phyloP scores from a whole-genome alignment of 2,113 vertebrate genomes.

The Helogale parvula region DNA sequence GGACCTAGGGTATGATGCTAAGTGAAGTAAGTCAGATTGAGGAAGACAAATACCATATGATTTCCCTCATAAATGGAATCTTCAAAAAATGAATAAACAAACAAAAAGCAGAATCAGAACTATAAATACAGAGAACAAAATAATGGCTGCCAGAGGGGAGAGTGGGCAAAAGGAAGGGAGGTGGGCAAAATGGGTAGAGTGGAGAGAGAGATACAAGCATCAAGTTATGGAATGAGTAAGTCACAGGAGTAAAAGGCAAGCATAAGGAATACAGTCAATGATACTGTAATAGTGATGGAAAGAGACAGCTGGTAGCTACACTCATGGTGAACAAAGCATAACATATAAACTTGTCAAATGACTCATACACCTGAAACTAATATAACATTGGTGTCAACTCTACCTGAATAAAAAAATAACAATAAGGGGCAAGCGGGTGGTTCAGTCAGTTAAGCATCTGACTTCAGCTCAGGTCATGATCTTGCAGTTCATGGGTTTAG shows the following conservation, averaged over 20 bases:
- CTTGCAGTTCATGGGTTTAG: no score
- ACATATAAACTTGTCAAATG: neutral
- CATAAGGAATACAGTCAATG: neutral
- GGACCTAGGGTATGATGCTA: neutral
- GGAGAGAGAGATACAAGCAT: neutral
- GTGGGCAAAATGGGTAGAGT: neutral
- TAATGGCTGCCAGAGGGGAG: neutral
- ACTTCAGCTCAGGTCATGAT: no score
- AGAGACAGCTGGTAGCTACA: neutral
- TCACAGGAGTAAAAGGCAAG: neutral
- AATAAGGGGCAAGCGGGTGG: neutral
- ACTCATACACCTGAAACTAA: neutral
- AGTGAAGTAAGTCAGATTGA: neutral
- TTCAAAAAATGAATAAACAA: neutral
- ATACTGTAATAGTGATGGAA: neutral
- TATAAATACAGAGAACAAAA: neutral
- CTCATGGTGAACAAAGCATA: neutral
- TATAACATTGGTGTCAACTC: neutral
- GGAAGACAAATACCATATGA: neutral
- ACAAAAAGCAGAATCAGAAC: neutral
- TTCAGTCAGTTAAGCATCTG: no score
- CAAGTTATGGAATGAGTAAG: neutral
- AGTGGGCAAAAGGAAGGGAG: neutral
- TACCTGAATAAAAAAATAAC: neutral
- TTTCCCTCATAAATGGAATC: neutral